These are phyloP conservation scores for Gastrophysa polygoni DNA, from an alignment of 2,888 invertebrate species.

Conservation along the genomic window DNA sequence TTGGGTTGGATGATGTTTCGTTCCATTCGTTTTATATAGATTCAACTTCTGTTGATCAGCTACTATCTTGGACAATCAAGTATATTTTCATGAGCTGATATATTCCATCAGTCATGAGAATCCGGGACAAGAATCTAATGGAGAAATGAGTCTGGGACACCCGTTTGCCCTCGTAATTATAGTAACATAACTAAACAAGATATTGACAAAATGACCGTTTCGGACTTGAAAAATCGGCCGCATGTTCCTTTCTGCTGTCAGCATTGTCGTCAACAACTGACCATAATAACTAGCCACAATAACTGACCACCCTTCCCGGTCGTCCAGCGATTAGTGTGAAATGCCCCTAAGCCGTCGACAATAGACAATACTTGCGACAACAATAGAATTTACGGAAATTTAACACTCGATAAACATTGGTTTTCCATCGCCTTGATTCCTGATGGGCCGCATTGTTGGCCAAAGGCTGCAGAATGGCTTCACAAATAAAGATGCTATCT, in stretches of 20 bases:
- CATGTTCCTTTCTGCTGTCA: constrained; percentile 19
- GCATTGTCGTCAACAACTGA: background rate
- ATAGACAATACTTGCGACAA: constrained; percentile 30
- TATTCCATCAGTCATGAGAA: no score
- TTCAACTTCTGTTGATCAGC: no score
- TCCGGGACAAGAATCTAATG: no score
- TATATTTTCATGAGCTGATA: no score
- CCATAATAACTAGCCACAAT: constrained; percentile 21
- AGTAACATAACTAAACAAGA: constrained; percentile 9
- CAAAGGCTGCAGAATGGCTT: background rate
- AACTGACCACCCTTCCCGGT: constrained; percentile 33
- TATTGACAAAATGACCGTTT: constrained; percentile 9
- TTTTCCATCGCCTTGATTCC: constrained; percentile 23
- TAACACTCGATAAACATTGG: constrained; percentile 35
- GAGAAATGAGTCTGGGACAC: no score
- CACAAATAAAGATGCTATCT: background rate
- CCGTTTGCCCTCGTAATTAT: background rate
- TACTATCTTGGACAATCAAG: no score
- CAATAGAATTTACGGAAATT: constrained; percentile 37
- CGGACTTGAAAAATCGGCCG: constrained; percentile 23
- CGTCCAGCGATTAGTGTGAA: constrained; percentile 33
- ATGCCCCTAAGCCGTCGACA: constrained; percentile 37
- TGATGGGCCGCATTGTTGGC: constrained; percentile 5
- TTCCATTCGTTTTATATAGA: no score
- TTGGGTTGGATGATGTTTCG: no score